These are phyloP conservation scores for Apodemia hepburni DNA, from an alignment of 2,888 invertebrate genomes.

Conservation along the genomic window DNA sequence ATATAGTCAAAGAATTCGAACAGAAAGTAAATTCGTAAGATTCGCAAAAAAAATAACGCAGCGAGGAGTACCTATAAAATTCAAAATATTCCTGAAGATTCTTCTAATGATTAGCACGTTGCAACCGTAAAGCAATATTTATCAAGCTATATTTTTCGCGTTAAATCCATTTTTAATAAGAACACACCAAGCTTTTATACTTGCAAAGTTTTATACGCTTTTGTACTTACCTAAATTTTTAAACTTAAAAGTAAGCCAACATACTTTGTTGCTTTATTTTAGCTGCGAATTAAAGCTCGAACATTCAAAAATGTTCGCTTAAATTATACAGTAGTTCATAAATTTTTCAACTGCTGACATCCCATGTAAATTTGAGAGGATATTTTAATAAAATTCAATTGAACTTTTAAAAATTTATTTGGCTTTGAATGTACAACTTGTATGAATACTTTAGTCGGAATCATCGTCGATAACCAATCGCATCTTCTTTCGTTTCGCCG, in stretches of 20 bases:
- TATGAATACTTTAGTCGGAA: slow-evolving; percentile 47
- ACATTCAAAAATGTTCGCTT: slow-evolving; percentile 4
- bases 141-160: too few relatives aligned
- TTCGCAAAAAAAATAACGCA: too few relatives aligned
- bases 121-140: too few relatives aligned
- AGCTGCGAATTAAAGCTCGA: slow-evolving; percentile 2
- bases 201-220: neutral
- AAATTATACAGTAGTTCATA: slow-evolving; percentile 21
- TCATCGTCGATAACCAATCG: slow-evolving; percentile 64
- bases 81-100: too few relatives aligned
- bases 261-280: slow-evolving; percentile 2
- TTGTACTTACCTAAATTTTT: slow-evolving; percentile 1
- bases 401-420: slow-evolving; percentile 17
- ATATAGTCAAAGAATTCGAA: too few relatives aligned
- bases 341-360: slow-evolving; percentile 19
- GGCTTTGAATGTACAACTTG: slow-evolving; percentile 19
- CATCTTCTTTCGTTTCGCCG: slow-evolving; percentile 53
- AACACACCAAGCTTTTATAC: neutral
- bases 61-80: too few relatives aligned
- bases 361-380: slow-evolving; percentile 15
- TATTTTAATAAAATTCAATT: slow-evolving; percentile 21
- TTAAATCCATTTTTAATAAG: neutral
- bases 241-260: neutral
- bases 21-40: too few relatives aligned
- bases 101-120: too few relatives aligned